Conservation (phyloP, 2,113 vertebrate genomes). For the Ciconia boyciana region DNA sequence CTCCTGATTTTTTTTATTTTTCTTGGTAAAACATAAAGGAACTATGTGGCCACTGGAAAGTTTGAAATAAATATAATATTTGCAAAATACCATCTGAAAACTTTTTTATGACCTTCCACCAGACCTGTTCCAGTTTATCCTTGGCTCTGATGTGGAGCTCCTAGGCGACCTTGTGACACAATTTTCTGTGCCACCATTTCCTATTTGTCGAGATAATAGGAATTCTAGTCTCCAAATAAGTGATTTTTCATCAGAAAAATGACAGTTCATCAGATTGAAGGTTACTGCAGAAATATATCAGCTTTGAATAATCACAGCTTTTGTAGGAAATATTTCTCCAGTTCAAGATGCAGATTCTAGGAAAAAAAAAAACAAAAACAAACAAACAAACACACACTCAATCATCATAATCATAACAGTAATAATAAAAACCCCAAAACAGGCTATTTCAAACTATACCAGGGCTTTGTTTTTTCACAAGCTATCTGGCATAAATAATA, state of each 20-base stretch:
- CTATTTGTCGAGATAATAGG: neutral
- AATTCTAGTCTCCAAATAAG: slow-evolving; percentile 11
- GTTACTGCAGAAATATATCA: neutral
- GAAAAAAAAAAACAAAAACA: neutral
- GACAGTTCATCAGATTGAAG: neutral
- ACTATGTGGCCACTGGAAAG: neutral
- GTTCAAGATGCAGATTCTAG: neutral
- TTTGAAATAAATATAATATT: neutral
- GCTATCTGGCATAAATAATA: neutral
- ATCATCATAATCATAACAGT: neutral
- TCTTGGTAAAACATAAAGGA: neutral
- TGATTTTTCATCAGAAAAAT: neutral
- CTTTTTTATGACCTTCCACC: neutral
- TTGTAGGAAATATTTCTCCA: neutral
- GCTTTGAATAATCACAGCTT: slow-evolving; percentile 7
- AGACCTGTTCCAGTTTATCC: neutral
- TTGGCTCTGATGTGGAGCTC: neutral
- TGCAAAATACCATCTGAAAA: neutral
- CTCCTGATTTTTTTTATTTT: neutral
- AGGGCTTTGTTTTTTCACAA: neutral
- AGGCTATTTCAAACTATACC: neutral
- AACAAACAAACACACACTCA: neutral
- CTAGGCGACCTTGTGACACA: neutral
- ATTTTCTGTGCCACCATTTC: neutral
- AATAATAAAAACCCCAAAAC: neutral